Percentiles rank a stretch among this genome's conserved stretches.
phyloP scores from a whole-genome alignment of 1,140 invertebrate species.

The Goniozus legneri region DNA sequence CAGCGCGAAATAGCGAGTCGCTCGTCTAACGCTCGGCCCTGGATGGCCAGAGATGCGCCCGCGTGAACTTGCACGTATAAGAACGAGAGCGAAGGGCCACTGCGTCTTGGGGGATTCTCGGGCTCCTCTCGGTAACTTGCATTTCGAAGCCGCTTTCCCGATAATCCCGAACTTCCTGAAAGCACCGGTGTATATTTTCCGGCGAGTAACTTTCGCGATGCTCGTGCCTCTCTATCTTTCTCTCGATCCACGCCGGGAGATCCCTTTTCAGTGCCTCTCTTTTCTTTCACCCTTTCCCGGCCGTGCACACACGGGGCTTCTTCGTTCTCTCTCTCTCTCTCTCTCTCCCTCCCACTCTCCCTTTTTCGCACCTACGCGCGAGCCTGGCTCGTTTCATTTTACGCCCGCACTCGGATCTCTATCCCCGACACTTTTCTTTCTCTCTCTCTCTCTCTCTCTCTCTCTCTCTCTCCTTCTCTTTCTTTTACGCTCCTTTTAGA shows the following conservation, averaged over 20 bases:
- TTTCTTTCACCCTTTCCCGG: not conserved
- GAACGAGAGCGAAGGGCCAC: too few relatives aligned
- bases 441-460: not conserved
- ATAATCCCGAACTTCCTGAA: conserved; percentile 31
- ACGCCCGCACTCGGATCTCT: too few relatives aligned
- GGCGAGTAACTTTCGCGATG: conserved; percentile 17
- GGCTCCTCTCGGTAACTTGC: conserved; percentile 15
- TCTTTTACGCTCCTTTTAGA: not conserved
- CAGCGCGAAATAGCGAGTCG: not conserved
- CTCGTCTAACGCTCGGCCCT: not conserved
- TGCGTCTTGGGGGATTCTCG: conserved; percentile 13
- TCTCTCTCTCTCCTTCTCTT: not conserved
- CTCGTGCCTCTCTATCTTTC: conserved; percentile 2
- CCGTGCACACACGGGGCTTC: not conserved
- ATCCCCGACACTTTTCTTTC: not conserved
- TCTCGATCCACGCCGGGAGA: not conserved
- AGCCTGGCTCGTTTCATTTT: too few relatives aligned
- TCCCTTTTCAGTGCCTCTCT: too few relatives aligned
- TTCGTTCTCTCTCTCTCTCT: not conserved
- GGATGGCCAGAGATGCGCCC: not conserved
- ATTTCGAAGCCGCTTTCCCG: conserved; percentile 27
- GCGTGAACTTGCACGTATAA: not conserved
- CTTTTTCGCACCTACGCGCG: not conserved
- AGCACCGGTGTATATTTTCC: conserved; percentile 29
- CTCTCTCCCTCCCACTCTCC: not conserved